These are phyloP conservation scores for Protomyctophum bolini DNA, from an alignment of 2,113 vertebrate genomes.

Conservation along the genomic window DNA sequence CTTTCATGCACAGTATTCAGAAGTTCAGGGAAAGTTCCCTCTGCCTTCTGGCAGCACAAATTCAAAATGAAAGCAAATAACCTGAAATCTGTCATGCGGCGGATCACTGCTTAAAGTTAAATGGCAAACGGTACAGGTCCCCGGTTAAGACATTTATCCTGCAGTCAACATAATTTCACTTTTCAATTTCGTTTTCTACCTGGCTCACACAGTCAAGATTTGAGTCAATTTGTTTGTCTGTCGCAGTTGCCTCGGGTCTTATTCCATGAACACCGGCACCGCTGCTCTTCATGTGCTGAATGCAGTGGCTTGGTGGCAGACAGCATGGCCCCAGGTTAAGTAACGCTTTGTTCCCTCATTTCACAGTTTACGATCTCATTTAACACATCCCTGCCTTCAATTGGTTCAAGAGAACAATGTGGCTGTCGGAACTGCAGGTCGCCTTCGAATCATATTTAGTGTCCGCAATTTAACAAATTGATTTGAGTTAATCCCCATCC, in stretches of 20 bases:
- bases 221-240: constrained; percentile 42
- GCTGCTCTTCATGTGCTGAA: background rate
- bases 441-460: constrained; percentile 20
- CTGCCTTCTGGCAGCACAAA: background rate
- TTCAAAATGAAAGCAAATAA: constrained; percentile 13
- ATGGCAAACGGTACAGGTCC: background rate
- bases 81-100: constrained; percentile 13
- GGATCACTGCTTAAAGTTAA: background rate
- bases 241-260: background rate
- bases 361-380: constrained; percentile 11
- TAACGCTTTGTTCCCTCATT: constrained; percentile 13
- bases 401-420: constrained; percentile 18
- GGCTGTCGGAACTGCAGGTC: background rate
- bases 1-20: background rate
- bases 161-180: background rate
- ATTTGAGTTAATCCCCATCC: constrained; percentile 38
- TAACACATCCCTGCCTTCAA: constrained; percentile 24
- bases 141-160: constrained; percentile 30
- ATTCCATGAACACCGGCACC: background rate
- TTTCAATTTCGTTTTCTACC: constrained; percentile 36
- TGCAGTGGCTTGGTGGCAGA: background rate
- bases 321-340: constrained; percentile 26
- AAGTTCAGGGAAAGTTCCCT: constrained; percentile 11
- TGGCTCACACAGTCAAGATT: constrained; percentile 32
- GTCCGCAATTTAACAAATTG: constrained; percentile 49